Percentiles rank a stretch among this genome's conserved stretches.
Evolutionary conservation across 1,140 invertebrate genomes (phyloP).

Genomic region (Leptopilina clavipes): DNA sequence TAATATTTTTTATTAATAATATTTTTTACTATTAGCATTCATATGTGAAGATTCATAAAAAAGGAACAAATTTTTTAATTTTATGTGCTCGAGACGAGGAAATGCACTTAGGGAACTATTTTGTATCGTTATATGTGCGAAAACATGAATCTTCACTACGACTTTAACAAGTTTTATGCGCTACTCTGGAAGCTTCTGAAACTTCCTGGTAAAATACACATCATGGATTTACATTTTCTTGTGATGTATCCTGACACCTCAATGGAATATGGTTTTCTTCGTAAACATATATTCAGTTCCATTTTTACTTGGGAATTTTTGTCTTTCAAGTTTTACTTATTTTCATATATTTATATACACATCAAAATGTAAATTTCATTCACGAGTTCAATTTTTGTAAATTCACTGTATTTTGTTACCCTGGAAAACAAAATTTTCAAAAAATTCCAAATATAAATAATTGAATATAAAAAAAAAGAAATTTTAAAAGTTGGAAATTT

Average conservation of each 20-base stretch:
- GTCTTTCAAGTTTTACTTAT: not conserved
- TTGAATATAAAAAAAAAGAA: no score
- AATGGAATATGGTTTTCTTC: conserved; percentile 18
- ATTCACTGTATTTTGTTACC: no score
- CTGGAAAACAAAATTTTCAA: no score
- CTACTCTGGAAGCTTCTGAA: conserved; percentile 8
- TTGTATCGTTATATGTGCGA: not conserved
- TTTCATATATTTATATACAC: not conserved
- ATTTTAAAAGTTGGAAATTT: no score
- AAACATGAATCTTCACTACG: conserved; percentile 25
- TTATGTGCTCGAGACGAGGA: not conserved
- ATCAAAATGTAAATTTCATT: not conserved
- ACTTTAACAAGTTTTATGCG: conserved; percentile 31
- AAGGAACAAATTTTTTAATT: not conserved
- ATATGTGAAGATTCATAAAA: no score
- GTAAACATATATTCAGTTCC: conserved; percentile 6
- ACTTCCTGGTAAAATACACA: conserved; percentile 9
- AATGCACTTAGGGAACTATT: not conserved
- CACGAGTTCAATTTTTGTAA: no score
- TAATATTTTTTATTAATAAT: no score
- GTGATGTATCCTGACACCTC: not conserved
- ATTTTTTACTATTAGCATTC: no score
- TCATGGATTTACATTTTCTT: not conserved
- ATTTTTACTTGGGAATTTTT: not conserved
- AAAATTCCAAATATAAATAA: no score